Conservation (phyloP, 23 tunicate genomes). For the Ciona savignyi region DNA sequence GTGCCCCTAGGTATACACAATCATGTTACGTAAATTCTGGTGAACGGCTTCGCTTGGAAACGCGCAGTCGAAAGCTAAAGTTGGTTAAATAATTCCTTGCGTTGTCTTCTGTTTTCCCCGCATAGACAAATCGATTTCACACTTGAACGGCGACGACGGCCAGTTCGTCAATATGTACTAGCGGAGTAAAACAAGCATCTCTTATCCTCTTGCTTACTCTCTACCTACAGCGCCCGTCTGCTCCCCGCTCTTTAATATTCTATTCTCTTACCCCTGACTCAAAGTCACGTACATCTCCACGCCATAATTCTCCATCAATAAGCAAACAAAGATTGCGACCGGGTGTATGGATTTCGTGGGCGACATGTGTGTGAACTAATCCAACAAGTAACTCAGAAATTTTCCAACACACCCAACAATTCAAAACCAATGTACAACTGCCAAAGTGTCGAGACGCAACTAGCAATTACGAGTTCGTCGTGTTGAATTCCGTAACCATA, state of each 20-base stretch:
- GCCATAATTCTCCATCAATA: not conserved
- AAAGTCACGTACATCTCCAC: not conserved
- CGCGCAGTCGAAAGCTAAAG: not conserved
- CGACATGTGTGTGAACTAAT: no score
- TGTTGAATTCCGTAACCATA: no score
- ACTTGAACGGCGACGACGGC: slow-evolving; percentile 1
- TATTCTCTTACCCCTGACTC: not conserved
- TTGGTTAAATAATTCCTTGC: not conserved
- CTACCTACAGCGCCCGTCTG: not conserved
- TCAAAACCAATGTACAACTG: no score
- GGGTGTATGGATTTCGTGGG: not conserved
- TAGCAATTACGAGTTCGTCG: no score
- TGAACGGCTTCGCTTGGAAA: not conserved
- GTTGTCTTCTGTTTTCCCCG: not conserved
- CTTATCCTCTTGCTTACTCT: not conserved
- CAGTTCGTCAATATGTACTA: not conserved
- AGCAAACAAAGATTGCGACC: not conserved
- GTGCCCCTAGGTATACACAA: not conserved
- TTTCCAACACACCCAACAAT: no score
- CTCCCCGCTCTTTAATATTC: not conserved
- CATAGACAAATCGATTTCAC: slow-evolving; percentile 1
- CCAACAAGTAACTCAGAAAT: no score
- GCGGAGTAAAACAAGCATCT: not conserved
- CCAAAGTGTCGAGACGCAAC: no score
- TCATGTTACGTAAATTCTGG: not conserved